Evolutionary conservation across 2,888 invertebrate genomes (phyloP).

Genomic region (Cosmia trapezina): DNA sequence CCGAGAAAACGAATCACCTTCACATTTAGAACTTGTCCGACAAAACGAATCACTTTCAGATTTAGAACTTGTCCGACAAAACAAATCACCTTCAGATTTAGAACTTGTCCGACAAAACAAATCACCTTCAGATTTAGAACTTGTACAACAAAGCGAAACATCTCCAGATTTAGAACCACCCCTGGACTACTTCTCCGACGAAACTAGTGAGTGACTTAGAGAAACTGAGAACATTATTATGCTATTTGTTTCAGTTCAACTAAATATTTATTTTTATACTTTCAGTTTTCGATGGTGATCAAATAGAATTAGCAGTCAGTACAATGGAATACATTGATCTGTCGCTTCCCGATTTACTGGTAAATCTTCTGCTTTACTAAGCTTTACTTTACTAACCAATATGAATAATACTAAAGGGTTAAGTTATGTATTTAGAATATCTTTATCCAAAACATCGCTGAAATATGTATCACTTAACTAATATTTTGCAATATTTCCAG

Average conservation of each 20-base stretch:
- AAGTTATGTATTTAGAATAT: not conserved
- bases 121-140: constrained; percentile 23
- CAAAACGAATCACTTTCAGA: constrained; percentile 22
- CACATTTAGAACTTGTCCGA: constrained; percentile 21
- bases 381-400: not conserved
- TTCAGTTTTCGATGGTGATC: constrained; percentile 69
- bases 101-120: not conserved
- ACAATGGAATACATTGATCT: constrained; percentile 67
- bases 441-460: not conserved
- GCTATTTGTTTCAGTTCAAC: not conserved
- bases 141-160: constrained; percentile 20
- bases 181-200: constrained; percentile 70
- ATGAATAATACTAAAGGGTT: not conserved
- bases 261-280: constrained; percentile 36
- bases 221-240: not conserved
- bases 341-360: constrained; percentile 72
- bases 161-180: constrained; percentile 33
- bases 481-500: constrained; percentile 64
- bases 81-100: not conserved
- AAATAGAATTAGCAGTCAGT: constrained; percentile 70
- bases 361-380: constrained; percentile 55
- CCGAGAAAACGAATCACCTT: not conserved
- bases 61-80: not conserved
- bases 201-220: constrained; percentile 66
- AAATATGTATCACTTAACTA: not conserved